Evolutionary conservation across 2,888 invertebrate genomes (phyloP).

Genomic region (Drosophila subsilvestris): DNA sequence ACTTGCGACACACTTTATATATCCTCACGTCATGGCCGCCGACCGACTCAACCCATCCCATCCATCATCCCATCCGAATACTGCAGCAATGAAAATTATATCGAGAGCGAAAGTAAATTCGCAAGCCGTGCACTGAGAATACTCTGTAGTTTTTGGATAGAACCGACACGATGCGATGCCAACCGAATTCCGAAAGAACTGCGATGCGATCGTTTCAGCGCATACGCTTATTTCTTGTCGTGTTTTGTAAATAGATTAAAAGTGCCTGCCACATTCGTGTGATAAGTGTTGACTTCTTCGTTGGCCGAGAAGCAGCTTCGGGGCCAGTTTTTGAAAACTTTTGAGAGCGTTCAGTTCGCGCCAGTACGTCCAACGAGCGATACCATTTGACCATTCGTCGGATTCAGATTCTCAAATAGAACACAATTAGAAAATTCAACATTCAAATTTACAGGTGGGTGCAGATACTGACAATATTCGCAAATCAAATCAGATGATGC

Average conservation of each 20-base stretch:
- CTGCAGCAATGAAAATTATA: conserved; percentile 30
- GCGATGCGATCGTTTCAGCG: conserved; percentile 25
- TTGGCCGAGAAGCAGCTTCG: conserved; percentile 57
- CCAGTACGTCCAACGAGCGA: conserved; percentile 38
- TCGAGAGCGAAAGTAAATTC: conserved; percentile 64
- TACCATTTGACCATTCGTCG: background rate
- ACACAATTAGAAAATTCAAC: conserved; percentile 45
- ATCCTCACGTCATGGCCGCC: conserved; percentile 58
- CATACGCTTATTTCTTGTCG: conserved; percentile 43
- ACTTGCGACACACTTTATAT: conserved; percentile 59
- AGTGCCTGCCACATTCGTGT: conserved; percentile 56
- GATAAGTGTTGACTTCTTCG: conserved; percentile 59
- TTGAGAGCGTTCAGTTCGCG: conserved; percentile 57
- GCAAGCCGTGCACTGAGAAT: conserved; percentile 15
- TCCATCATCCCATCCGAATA: conserved; percentile 1
- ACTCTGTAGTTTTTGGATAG: conserved; percentile 2
- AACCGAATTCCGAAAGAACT: conserved; percentile 6
- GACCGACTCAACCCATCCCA: conserved; percentile 6
- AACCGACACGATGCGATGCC: background rate
- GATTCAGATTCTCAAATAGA: conserved; percentile 21
- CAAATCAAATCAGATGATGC: background rate
- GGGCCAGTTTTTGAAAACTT: conserved; percentile 59
- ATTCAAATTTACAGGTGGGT: conserved; percentile 70
- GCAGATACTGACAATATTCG: conserved; percentile 3
- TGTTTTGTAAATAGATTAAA: conserved; percentile 72